These are phyloP conservation scores for Limulus polyphemus DNA, from an alignment of 2,888 invertebrate species.

Conservation along the genomic window DNA sequence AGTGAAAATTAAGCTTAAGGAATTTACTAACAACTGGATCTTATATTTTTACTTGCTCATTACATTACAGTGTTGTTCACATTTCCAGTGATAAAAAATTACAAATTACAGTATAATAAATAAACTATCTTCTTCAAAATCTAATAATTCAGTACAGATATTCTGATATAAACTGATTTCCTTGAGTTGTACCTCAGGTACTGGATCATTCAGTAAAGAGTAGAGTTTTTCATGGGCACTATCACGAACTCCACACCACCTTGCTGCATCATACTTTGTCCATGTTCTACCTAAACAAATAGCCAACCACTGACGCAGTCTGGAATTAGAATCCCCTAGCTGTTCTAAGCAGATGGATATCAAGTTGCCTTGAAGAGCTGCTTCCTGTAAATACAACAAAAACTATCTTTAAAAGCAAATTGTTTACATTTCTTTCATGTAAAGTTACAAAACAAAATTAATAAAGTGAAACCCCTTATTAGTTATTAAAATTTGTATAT, in stretches of 20 bases:
- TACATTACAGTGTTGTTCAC: too few relatives aligned
- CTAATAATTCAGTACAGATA: neutral
- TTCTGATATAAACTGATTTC: conserved; percentile 4
- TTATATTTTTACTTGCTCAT: too few relatives aligned
- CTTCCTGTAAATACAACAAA: conserved; percentile 44
- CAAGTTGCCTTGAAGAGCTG: conserved; percentile 74
- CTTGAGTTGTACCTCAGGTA: conserved; percentile 58
- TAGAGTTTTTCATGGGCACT: conserved; percentile 92
- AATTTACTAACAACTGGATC: too few relatives aligned
- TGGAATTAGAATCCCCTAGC: conserved; percentile 54
- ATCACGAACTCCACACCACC: conserved; percentile 92
- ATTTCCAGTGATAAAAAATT: too few relatives aligned
- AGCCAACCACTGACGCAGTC: conserved; percentile 60
- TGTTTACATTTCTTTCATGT: too few relatives aligned
- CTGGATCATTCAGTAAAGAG: conserved; percentile 59
- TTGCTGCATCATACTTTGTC: conserved; percentile 72
- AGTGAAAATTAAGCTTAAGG: too few relatives aligned
- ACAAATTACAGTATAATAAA: too few relatives aligned
- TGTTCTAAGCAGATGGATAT: conserved; percentile 87
- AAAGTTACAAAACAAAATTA: too few relatives aligned
- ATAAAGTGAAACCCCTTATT: too few relatives aligned
- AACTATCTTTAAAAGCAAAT: conserved; percentile 1
- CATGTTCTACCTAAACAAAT: conserved; percentile 81
- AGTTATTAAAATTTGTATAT: too few relatives aligned
- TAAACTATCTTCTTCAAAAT: too few relatives aligned